Conservation (phyloP, 2,797 vertebrate species). For the Cygnus olor region DNA sequence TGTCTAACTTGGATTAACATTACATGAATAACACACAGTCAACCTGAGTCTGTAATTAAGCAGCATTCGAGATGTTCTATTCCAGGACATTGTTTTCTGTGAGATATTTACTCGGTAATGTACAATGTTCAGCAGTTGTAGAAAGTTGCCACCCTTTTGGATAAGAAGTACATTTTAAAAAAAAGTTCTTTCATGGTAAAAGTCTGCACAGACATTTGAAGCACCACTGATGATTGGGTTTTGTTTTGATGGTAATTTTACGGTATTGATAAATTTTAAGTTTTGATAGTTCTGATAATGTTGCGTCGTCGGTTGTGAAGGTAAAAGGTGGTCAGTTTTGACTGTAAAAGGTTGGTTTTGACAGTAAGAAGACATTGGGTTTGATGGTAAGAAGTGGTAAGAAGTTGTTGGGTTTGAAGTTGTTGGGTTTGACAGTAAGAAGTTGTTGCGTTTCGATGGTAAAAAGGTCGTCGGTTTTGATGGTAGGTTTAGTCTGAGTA, state of each 20-base stretch:
- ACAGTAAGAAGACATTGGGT: neutral
- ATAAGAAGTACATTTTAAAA: slow-evolving; percentile 81
- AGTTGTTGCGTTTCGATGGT: neutral
- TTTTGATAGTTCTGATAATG: slow-evolving; percentile 14
- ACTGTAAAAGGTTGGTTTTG: neutral
- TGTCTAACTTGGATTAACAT: slow-evolving; percentile 77
- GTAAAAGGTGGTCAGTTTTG: neutral
- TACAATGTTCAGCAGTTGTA: slow-evolving; percentile 84
- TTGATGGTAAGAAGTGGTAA: neutral
- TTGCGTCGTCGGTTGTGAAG: neutral
- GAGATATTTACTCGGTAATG: slow-evolving; percentile 84
- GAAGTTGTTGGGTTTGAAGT: neutral
- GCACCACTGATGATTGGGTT: slow-evolving; percentile 86
- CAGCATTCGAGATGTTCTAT: slow-evolving; percentile 96
- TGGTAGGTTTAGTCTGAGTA: slow-evolving; percentile 73
- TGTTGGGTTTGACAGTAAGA: too few species aligned
- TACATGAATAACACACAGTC: slow-evolving; percentile 84
- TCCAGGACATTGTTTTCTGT: slow-evolving; percentile 87
- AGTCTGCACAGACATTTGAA: slow-evolving; percentile 91
- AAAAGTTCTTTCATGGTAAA: slow-evolving; percentile 88
- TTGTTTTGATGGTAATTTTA: slow-evolving; percentile 35
- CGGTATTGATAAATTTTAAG: neutral
- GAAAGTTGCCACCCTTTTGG: slow-evolving; percentile 83
- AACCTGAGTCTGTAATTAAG: slow-evolving; percentile 98
- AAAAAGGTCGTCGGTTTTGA: neutral